These are phyloP conservation scores for Empidonax traillii DNA, from an alignment of 2,113 vertebrate genomes.

Conservation along the genomic window DNA sequence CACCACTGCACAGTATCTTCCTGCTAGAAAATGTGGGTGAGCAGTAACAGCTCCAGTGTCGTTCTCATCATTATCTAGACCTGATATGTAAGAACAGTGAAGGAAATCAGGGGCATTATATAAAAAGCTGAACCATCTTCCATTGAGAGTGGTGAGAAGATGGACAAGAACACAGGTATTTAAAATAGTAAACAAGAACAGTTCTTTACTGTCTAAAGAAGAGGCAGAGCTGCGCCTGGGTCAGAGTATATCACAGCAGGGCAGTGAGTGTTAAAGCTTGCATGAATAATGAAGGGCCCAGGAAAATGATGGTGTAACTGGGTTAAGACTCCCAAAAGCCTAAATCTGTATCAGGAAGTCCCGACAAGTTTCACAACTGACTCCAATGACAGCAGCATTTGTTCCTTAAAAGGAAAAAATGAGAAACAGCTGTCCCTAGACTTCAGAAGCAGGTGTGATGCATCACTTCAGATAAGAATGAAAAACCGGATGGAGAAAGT, in stretches of 20 bases:
- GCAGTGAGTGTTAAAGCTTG: not conserved
- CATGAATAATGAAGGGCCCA: not conserved
- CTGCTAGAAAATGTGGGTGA: not conserved
- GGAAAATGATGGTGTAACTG: not conserved
- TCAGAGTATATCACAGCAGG: not conserved
- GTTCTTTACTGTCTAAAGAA: not conserved
- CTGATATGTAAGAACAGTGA: not conserved
- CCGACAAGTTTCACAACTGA: not conserved
- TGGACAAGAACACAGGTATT: not conserved
- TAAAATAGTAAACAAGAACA: not conserved
- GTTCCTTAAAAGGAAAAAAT: not conserved
- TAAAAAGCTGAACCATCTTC: not conserved
- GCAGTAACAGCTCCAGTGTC: not conserved
- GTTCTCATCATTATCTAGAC: not conserved
- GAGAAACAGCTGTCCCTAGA: not conserved
- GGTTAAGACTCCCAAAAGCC: not conserved
- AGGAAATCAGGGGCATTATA: not conserved
- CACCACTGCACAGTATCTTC: not conserved
- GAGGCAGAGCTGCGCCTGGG: not conserved
- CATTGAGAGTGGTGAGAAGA: not conserved
- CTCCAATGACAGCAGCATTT: not conserved
- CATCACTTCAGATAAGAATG: not conserved
- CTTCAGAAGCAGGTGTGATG: conserved; percentile 20
- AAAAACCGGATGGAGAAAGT: not conserved
- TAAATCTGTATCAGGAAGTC: not conserved